These are phyloP conservation scores for Poeciliopsis infans DNA, from an alignment of 2,797 vertebrate species.

Conservation along the genomic window DNA sequence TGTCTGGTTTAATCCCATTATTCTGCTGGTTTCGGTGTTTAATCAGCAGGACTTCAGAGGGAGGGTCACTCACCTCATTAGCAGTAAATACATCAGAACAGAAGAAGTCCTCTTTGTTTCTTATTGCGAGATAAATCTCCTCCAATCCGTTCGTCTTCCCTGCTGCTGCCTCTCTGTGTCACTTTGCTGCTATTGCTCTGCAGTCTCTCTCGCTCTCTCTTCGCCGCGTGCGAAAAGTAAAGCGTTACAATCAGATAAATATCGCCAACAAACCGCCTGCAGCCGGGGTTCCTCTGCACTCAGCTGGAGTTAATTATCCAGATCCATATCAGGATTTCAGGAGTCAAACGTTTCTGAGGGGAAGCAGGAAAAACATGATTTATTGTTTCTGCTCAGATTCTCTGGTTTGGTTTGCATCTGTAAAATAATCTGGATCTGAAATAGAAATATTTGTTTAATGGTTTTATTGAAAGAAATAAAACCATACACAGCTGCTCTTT, in stretches of 20 bases:
- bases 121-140: not conserved
- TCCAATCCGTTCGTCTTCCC: slow-evolving; percentile 7
- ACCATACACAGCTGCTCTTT: not conserved
- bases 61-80: slow-evolving; percentile 18
- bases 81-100: slow-evolving; percentile 10
- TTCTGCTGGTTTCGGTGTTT: not conserved
- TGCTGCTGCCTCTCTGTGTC: slow-evolving; percentile 1
- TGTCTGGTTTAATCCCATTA: slow-evolving; percentile 2
- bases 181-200: slow-evolving; percentile 25
- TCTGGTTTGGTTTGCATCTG: not conserved
- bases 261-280: slow-evolving; percentile 48
- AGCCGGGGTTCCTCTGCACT: slow-evolving; percentile 10
- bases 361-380: not conserved
- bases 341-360: not conserved
- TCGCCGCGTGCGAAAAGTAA: slow-evolving; percentile 45
- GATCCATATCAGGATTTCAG: slow-evolving; percentile 43
- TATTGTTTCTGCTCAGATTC: not conserved
- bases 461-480: not conserved
- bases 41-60: not conserved
- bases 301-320: slow-evolving; percentile 47
- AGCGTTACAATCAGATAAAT: slow-evolving; percentile 57
- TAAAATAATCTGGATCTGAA: not conserved
- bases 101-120: slow-evolving; percentile 16
- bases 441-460: not conserved
- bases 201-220: slow-evolving; percentile 30